Conservation (phyloP, 2,113 vertebrate species). For the Anoura caudifer region DNA sequence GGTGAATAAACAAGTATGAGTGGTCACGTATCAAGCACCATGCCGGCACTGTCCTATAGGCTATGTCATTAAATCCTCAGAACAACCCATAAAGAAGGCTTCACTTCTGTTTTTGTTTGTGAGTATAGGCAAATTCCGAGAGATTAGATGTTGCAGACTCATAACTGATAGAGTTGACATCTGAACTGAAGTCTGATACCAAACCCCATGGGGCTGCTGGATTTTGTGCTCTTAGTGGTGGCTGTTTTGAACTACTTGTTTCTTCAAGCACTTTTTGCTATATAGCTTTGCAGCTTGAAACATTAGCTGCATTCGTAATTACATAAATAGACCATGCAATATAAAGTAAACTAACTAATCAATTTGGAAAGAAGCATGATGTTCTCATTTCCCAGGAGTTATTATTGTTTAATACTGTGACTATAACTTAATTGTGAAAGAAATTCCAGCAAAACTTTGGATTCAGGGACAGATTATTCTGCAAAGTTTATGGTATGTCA, state of each 20-base stretch:
- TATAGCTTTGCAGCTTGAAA: not conserved
- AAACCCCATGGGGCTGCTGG: not conserved
- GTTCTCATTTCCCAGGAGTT: not conserved
- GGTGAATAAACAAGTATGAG: not conserved
- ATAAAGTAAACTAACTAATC: conserved; percentile 4
- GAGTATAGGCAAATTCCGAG: not conserved
- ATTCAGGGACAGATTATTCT: not conserved
- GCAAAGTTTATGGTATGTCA: not conserved
- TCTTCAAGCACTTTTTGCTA: not conserved
- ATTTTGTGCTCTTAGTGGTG: not conserved
- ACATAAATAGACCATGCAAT: conserved; percentile 2
- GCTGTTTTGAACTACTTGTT: not conserved
- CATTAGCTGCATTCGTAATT: not conserved
- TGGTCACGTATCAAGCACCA: not conserved
- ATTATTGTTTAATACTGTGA: not conserved
- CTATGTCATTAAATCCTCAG: not conserved
- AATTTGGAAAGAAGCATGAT: not conserved
- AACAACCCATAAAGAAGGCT: not conserved
- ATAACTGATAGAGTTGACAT: not conserved
- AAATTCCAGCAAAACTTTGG: not conserved
- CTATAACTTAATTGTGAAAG: not conserved
- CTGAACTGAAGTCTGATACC: not conserved
- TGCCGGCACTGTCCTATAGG: not conserved
- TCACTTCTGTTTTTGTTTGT: not conserved
- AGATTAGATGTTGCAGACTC: not conserved